A percentile compares a stretch with the other conserved stretches of the same genome.
These are phyloP conservation scores for Siniperca chuatsi DNA, from an alignment of 2,113 vertebrate species.

Conservation along the genomic window DNA sequence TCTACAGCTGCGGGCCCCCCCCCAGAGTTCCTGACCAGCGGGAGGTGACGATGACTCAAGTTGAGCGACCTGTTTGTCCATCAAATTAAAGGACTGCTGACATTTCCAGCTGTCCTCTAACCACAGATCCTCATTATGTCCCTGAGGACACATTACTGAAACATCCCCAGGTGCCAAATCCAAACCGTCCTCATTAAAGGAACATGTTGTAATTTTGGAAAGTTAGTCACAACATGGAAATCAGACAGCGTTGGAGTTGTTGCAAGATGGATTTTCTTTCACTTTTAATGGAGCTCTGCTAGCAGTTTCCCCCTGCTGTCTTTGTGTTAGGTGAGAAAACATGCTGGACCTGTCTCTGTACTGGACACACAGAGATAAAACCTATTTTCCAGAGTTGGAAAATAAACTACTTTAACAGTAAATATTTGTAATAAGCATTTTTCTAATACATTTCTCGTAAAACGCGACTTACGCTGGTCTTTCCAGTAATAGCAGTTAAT, in stretches of 20 bases:
- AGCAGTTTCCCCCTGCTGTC: background rate
- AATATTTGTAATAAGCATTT: too few relatives aligned
- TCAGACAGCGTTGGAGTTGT: background rate
- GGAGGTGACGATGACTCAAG: constrained; percentile 33
- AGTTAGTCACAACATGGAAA: background rate
- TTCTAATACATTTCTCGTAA: too few relatives aligned
- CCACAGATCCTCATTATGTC: constrained; percentile 16
- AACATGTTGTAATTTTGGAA: background rate
- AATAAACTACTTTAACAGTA: too few relatives aligned
- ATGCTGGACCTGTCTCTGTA: too few relatives aligned
- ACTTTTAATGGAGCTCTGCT: too few relatives aligned
- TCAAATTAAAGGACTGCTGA: constrained; percentile 19
- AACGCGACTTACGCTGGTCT: too few relatives aligned
- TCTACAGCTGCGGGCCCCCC: background rate
- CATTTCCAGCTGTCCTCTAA: constrained; percentile 26
- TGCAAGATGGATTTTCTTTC: background rate
- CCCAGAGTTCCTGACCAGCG: background rate
- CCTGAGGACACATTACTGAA: background rate
- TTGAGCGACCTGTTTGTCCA: constrained; percentile 5
- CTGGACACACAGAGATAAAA: too few relatives aligned
- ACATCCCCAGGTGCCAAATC: background rate
- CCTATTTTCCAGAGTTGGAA: background rate
- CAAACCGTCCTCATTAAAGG: background rate
- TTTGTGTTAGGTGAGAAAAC: too few relatives aligned
- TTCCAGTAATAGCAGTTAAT: too few relatives aligned